Percentiles rank a stretch among this genome's conserved stretches.
These are phyloP conservation scores for Decapterus maruadsi DNA, from an alignment of 2,797 vertebrate species.

Conservation along the genomic window DNA sequence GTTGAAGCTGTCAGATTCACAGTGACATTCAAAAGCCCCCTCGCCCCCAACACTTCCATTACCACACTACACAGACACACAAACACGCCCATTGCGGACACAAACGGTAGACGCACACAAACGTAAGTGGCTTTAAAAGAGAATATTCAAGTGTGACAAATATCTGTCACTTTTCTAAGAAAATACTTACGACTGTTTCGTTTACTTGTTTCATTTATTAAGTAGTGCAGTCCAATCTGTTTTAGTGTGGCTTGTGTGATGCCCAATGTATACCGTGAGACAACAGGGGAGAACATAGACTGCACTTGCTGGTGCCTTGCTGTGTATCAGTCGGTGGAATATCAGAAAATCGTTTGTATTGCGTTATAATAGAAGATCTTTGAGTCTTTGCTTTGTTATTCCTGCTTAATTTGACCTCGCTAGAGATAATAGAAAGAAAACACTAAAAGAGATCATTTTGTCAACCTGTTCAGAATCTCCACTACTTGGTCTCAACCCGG, in stretches of 20 bases:
- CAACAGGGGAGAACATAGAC: too few relatives aligned
- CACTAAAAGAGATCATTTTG: too few relatives aligned
- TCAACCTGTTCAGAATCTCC: too few relatives aligned
- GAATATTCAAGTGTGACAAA: background rate
- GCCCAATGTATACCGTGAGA: background rate
- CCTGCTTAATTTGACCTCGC: too few relatives aligned
- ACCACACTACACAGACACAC: conserved; percentile 2
- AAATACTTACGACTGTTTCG: background rate
- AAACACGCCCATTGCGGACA: background rate
- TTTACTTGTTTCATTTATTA: background rate
- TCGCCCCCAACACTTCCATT: conserved; percentile 3
- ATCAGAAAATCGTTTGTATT: background rate
- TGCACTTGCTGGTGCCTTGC: background rate
- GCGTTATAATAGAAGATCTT: too few relatives aligned
- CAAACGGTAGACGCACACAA: background rate
- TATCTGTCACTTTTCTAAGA: conserved; percentile 10
- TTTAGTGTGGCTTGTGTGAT: background rate
- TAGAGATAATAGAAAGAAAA: too few relatives aligned
- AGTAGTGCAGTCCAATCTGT: background rate
- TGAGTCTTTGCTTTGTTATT: too few relatives aligned
- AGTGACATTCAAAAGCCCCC: conserved; percentile 18
- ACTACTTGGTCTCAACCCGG: too few relatives aligned
- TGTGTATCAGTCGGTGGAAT: background rate
- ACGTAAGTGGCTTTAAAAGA: conserved; percentile 1
- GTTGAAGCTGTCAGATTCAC: conserved; percentile 39